phyloP scores from a whole-genome alignment of 2,797 vertebrate genomes.

The Gambelia wislizenii region DNA sequence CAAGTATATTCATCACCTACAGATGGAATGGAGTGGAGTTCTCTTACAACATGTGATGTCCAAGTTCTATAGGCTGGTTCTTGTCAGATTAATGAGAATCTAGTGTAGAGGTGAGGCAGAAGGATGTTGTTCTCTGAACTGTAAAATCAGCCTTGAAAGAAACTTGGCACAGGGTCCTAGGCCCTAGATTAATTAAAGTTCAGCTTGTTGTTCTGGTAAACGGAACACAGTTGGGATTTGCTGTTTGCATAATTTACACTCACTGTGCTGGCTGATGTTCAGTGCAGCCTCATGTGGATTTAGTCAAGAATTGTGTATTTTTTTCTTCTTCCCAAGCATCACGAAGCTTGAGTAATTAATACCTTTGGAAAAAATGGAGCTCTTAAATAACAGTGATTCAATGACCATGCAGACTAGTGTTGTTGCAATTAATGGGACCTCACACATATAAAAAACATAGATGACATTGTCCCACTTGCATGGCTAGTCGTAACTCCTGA shows the following conservation, averaged over 20 bases:
- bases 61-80: conserved; percentile 15
- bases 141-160: conserved; percentile 73
- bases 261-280: conserved; percentile 62
- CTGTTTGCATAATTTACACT: conserved; percentile 72
- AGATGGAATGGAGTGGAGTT: not conserved
- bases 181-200: conserved; percentile 73
- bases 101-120: conserved; percentile 59
- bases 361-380: conserved; percentile 47
- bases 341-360: conserved; percentile 43
- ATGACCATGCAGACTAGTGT: not conserved
- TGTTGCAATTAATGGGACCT: not conserved
- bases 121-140: conserved; percentile 65
- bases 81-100: conserved; percentile 60
- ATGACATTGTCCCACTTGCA: not conserved
- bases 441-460: not conserved
- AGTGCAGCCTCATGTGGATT: conserved; percentile 58
- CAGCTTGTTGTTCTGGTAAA: conserved; percentile 77
- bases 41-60: not conserved
- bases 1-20: not conserved
- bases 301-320: conserved; percentile 42
- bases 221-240: conserved; percentile 71
- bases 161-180: conserved; percentile 71
- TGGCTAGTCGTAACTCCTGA: conserved; percentile 6
- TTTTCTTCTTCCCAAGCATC: not conserved
- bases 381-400: conserved; percentile 25